Base-by-base conservation (phyloP, 1,140 invertebrate species). In the Diachasmimorpha longicaudata region DNA sequence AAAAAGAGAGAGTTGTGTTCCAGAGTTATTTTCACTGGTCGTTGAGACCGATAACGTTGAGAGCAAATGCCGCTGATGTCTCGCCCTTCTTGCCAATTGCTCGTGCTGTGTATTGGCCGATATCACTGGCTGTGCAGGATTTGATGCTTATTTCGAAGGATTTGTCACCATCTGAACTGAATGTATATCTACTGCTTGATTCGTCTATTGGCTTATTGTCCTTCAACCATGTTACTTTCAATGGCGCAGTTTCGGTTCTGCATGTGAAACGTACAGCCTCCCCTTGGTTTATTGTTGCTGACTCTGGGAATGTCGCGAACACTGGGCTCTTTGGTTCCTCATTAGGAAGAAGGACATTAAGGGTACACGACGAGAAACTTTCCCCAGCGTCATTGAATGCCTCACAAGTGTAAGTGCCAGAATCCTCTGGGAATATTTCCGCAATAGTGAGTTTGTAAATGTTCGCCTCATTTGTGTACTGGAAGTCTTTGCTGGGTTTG, bases 331-430 rank as follows among this genome's bases (percentile, higher is more conserved):
- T 94, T 23, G 92, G 90, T 83, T 95, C 93, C 89, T 98, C 96
- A 77, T 95, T 96, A 48, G 96, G 95, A 81, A 97, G 92, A 77
- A 91, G 84, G 69, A 98, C 96, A 82, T 94, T 93, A 73, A 98
- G 91, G 78, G 95, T 93, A 89, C 96, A 97, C 81, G 95, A 95
- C 85, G 95, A 96, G 90, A 96, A 97, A 71, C 96, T 95, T 90
- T 98, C 96, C 75, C 97, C 97, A 71, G 92, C 93, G 87, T 98
- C 96, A 89, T 98, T 98, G 90, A 98, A 98, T 55, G 96, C 96
- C 89, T 99, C 97, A 88, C 97, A 98, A 4, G 96, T 98, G 89
- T 98, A 99, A 31, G 95, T 95, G 63, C 97, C 97, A 84, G 93
- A 90, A 88, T 97, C 96, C 89, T 98, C 96, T 5, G 96, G 96